Base-by-base conservation (phyloP, 2,113 vertebrate species). In the Opisthocomus hoazin region DNA sequence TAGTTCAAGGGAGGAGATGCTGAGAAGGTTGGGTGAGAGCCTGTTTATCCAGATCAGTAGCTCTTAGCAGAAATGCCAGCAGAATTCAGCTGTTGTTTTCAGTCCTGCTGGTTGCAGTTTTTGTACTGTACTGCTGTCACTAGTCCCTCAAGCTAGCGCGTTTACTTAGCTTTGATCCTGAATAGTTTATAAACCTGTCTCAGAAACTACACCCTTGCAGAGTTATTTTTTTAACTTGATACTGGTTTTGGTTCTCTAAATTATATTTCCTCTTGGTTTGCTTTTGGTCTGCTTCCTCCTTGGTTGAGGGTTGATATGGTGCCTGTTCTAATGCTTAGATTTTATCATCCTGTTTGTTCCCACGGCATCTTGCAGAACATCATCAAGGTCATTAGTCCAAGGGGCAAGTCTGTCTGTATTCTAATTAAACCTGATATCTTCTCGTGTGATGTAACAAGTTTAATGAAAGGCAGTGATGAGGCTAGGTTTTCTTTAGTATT, bases 291-390 rank as follows among this genome's bases (percentile, higher is more conserved):
- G 13, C 64, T 91, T 88, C 71, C 51, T 86, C 24, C 39, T 92
- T 91, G 41, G 53, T 92, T 89, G 45, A 54, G 53, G 65, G 48
- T 50, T 89, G 73, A 71, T 94, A 34, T 94, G 60, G 5, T 93
- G 77, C 69, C 48, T 79, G 29, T 87, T 79, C 36, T 90, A 45
- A 56, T 60, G 32, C 68, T 75, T 70, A 90, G 94, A 92, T 93
- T 95, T 93, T 94, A 92, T 96, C 93, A 89, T 48, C 36, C 30
- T 58, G 30, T 75, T 89, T 76, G 56, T 95, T 96, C 96, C 77
- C 90, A 92, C 10, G 1, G 73, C 39, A 81, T 82, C 64, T 84
- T 90, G 65, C 58, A 87, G 69, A 93, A 45, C 76, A 82, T 91
- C 61, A 63, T 50, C 68, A 78, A 70, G 82, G 88, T 70, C 46